Base-by-base conservation (phyloP, 1,140 invertebrate species). In the Eriocheir sinensis region DNA sequence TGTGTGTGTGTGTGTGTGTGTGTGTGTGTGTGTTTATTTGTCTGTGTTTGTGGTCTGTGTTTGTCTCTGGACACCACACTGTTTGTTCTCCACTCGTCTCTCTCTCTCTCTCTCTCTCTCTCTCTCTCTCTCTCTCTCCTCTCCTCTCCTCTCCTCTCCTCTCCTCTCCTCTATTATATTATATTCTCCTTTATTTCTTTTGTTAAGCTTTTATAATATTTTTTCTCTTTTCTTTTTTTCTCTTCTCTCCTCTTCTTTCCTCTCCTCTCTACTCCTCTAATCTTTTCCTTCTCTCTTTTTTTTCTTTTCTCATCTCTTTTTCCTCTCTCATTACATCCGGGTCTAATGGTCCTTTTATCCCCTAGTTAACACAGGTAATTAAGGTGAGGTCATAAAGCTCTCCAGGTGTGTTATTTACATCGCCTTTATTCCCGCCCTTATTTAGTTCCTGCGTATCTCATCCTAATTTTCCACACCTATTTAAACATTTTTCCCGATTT, bases 221-320 rank as follows among this genome's bases (percentile, higher is more conserved):
- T 8, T 48, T 48, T 8, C 15, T 15, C 4, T 48, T 48, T 8
- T 48, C 44, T 8, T 48, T 8, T 48, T 48, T 48, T 48, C 15
- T 15, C 44, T 48, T 48, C 44, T 48, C 15, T 48, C 44, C 15
- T n/a, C n/a, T 72, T n/a, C n/a, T 1, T n/a, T 17, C 27, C 2
- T 72, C 27, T n/a, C n/a, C 60, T n/a, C n/a, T n/a, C 27, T 12
- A 21, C 0, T 72, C 9, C 27, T 72, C 60, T n/a, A n/a, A n/a
- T n/a, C n/a, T 72, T 8, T 72, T 72, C 60, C 60, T 72, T 4
- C 60, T 72, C 60, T 72, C 60, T 72, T n/a, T 72, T n/a, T 72
- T n/a, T 72, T n/a, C n/a, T n/a, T 72, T n/a, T 72, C 60, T 72
- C 60, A n/a, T 72, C 60, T 72, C 60, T 72, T n/a, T n/a, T n/a